These are phyloP conservation scores for Andrena fulva DNA, from an alignment of 2,888 invertebrate genomes.

Conservation along the genomic window DNA sequence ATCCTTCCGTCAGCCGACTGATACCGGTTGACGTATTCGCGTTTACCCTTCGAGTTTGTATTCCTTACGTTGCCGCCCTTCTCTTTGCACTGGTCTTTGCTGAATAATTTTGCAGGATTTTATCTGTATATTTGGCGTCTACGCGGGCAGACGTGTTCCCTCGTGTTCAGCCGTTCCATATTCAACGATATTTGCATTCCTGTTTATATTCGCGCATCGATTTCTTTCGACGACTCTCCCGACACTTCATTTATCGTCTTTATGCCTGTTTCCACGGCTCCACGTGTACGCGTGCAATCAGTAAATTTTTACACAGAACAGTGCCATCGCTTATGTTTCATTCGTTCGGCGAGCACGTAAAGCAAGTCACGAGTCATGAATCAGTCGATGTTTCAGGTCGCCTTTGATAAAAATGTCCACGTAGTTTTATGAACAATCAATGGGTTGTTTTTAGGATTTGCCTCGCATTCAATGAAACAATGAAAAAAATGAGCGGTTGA, in stretches of 20 bases:
- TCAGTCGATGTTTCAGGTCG: too few species aligned
- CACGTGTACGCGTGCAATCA: neutral
- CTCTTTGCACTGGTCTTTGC: constrained; percentile 3
- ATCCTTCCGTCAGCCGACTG: constrained; percentile 17
- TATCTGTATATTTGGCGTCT: constrained; percentile 30
- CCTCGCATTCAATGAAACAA: too few species aligned
- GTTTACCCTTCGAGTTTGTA: constrained; percentile 30
- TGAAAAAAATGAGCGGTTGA: too few species aligned
- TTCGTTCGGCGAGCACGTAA: too few species aligned
- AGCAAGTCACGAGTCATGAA: too few species aligned
- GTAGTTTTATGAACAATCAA: too few species aligned
- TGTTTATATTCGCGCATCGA: constrained; percentile 34
- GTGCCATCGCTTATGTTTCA: too few species aligned
- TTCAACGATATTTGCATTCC: constrained; percentile 37
- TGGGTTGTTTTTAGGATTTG: too few species aligned
- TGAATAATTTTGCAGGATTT: constrained; percentile 37
- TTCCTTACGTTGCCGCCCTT: constrained; percentile 21
- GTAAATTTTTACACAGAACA: neutral
- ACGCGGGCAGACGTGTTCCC: neutral
- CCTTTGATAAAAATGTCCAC: too few species aligned
- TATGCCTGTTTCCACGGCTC: neutral
- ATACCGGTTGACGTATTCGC: constrained; percentile 26
- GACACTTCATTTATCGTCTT: neutral
- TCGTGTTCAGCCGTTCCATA: constrained; percentile 29
- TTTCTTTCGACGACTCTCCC: constrained; percentile 34